Base-by-base conservation (phyloP, 1,140 invertebrate genomes). In the Chrysomallon squamiferum region DNA sequence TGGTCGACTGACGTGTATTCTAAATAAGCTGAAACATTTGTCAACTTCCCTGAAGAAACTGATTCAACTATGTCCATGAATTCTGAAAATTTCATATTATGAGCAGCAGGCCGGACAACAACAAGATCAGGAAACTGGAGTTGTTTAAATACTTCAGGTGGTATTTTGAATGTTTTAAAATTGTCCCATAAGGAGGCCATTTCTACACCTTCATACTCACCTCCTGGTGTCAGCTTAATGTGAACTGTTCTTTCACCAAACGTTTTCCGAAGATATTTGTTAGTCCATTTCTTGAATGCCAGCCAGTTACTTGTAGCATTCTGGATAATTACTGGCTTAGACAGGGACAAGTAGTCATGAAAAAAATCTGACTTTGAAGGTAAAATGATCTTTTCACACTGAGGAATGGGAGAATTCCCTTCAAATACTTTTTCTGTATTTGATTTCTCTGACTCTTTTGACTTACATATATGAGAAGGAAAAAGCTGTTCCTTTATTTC, bases 121-220 rank as follows among this genome's bases (percentile, higher is more conserved):
- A 84, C 82, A 22, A 83, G 65, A 50, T 84, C 82, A 38, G 80
- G 77, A 67, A 69, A 82, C 29, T 57, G 59, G 9, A 84, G 69
- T 47, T 82, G 66, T 33, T 72, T 25, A 25, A 62, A 30, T 2
- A 84, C 78, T 29, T 43, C 9, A 18, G 54, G 3, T 27, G 82
- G 82, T 59, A 84, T 80, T 52, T 72, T 57, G 54, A 82, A 78
- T 13, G 63, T 58, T 47, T 66, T 62, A 56, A 66, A 70, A 50
- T 74, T 68, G 29, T 82, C 74, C 80, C 80, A 84, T 3, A 76
- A 49, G 13, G 65, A 27, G 32, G 66, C 73, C 11, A 50, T 41
- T 68, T 84, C 80, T 20, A 83, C 73, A n/a, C 82, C 82, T 73
- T 84, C 82, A 73, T 74, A 83, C 52, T 81, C 76, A 45, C 80